Conservation (phyloP, 2,888 invertebrate genomes). For the Protonemura montana region DNA sequence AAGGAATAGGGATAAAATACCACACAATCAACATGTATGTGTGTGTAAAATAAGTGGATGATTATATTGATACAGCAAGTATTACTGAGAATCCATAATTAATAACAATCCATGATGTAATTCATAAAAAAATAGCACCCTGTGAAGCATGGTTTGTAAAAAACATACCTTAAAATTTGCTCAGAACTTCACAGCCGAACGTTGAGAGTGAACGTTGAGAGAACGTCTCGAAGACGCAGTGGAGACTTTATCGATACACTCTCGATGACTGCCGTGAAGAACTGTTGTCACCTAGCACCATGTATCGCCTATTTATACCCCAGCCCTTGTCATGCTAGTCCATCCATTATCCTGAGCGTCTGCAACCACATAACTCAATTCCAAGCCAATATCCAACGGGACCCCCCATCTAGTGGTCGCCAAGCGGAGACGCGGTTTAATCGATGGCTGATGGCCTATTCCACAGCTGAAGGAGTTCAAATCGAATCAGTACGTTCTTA, state of each 20-base stretch:
- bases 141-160: background rate
- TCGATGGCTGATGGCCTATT: slow-evolving; percentile 32
- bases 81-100: too few species aligned
- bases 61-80: too few species aligned
- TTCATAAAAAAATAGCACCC: too few species aligned
- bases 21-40: too few species aligned
- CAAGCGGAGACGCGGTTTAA: background rate
- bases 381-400: slow-evolving; percentile 40
- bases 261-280: slow-evolving; percentile 26
- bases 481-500: slow-evolving; percentile 43
- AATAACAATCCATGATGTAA: too few species aligned
- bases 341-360: background rate
- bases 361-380: slow-evolving; percentile 43
- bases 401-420: background rate
- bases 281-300: background rate
- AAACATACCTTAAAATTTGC: background rate
- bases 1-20: too few species aligned
- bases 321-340: slow-evolving; percentile 12
- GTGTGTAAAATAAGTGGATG: too few species aligned
- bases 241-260: background rate
- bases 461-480: slow-evolving; percentile 32
- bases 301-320: slow-evolving; percentile 41
- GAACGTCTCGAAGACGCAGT: background rate
- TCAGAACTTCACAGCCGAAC: background rate
- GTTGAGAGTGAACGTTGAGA: background rate